Evolutionary conservation across 1,140 invertebrate species (phyloP), one percentile per base, ranked within the genome.

Genomic region (Plutomurus gul): DNA sequence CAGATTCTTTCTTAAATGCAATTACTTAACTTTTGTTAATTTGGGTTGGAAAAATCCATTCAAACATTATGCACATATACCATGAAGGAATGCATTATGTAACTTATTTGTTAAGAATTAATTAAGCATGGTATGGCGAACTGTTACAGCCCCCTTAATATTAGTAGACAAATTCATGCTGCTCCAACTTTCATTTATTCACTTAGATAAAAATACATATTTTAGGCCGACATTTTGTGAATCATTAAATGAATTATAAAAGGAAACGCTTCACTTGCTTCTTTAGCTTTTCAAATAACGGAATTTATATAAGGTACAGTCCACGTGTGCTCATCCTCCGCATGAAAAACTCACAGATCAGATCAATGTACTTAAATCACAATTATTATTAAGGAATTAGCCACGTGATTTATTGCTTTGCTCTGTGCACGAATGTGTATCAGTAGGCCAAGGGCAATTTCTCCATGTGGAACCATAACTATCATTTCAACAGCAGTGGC

Each of bases 51-150:
- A 65, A 65, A 65, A 65, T 65, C 25, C 56, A 65, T 33, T 16
- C 16, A 16, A 65, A 36, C 13, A 65, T 25, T 65, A 30, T 65
- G 36, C 36, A 65, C 27, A 30, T 30, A 30, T 10, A 33, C 36
- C 30, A 65, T 65, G 56, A 65, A 65, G 10, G 16, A 65, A 65
- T 65, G 56, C 30, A 65, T 65, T 65, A 16, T 65, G 30, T n/a
- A 65, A 30, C 36, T 65, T 65, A 65, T 65, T 65, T 65, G 56
- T 65, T 33, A 65, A 65, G 56, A 65, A 65, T 65, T 65, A 65
- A 65, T 65, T 65, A 65, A 65, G 56, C 30, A 30, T 65, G 56
- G 5, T 30, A 65, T n/a, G n/a, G 27, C 16, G 27, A 65, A 65
- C 22, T 30, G 16, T 3, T 3, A 65, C 13, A n/a, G 36, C 25